Evolutionary conservation across 1,140 invertebrate genomes (phyloP).

Genomic region (Zaprionus ornatus): DNA sequence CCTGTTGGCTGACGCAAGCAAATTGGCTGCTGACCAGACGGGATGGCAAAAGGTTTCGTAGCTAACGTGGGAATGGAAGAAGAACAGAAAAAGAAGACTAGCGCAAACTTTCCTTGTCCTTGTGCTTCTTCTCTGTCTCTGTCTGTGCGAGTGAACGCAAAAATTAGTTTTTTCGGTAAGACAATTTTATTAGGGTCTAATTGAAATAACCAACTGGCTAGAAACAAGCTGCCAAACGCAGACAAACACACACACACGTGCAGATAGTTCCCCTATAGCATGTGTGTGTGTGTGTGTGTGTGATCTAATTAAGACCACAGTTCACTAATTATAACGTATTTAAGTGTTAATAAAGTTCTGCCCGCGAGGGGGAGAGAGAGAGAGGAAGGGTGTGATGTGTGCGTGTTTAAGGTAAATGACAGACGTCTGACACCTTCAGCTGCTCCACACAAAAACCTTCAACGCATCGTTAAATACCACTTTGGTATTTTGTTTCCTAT

Average conservation of each 20-base stretch:
- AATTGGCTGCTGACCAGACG: slow-evolving; percentile 29
- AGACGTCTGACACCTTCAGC: slow-evolving; percentile 18
- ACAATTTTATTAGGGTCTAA: slow-evolving; percentile 77
- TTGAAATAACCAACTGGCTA: slow-evolving; percentile 68
- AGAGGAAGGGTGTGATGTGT: not conserved
- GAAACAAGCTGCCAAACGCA: slow-evolving; percentile 51
- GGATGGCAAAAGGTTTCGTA: not conserved
- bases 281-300: slow-evolving; percentile 25
- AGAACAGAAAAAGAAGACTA: slow-evolving; percentile 13
- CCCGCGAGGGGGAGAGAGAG: not conserved
- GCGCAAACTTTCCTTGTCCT: slow-evolving; percentile 13
- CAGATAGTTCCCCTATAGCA: slow-evolving; percentile 1
- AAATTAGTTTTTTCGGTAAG: slow-evolving; percentile 69
- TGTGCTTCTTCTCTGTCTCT: not conserved
- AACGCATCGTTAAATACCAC: slow-evolving; percentile 6
- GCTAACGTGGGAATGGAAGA: not conserved
- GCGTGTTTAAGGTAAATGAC: slow-evolving; percentile 23
- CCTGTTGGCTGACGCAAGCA: slow-evolving; percentile 15
- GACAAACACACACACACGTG: not conserved
- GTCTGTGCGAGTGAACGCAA: slow-evolving; percentile 44
- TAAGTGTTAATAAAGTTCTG: slow-evolving; percentile 45
- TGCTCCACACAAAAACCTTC: not conserved
- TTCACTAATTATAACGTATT: slow-evolving; percentile 50
- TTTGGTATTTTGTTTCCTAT: slow-evolving; percentile 6
- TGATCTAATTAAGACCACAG: slow-evolving; percentile 44